phyloP scores from a whole-genome alignment of 2,797 vertebrate genomes.

The Telmatherina bonti region DNA sequence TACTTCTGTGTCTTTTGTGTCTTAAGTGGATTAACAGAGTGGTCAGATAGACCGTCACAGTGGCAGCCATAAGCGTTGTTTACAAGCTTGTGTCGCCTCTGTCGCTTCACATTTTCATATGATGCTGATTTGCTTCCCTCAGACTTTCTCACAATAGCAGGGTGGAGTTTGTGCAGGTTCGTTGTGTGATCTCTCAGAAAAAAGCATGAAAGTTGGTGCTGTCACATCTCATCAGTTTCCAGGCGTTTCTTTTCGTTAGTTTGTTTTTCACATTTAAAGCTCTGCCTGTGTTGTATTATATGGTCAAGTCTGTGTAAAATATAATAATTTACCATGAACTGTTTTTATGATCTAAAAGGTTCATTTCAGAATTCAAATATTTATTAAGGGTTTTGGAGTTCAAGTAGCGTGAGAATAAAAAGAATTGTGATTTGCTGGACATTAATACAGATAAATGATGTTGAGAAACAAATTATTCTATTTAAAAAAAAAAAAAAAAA shows the following conservation, averaged over 20 bases:
- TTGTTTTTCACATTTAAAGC: conserved; percentile 18
- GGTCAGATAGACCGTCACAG: conserved; percentile 74
- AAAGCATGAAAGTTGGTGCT: conserved; percentile 48
- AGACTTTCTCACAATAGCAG: conserved; percentile 44
- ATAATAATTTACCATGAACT: background rate
- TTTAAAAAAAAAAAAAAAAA: too few species aligned
- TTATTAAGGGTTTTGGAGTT: background rate
- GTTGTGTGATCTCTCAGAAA: conserved; percentile 59
- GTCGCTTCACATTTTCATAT: conserved; percentile 64
- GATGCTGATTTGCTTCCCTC: conserved; percentile 56
- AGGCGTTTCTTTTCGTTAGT: background rate
- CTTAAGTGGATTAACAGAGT: conserved; percentile 80
- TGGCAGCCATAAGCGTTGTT: conserved; percentile 78
- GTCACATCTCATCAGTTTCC: conserved; percentile 30
- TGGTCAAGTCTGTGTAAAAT: background rate
- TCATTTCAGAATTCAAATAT: background rate
- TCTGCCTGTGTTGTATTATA: background rate
- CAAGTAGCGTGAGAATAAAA: background rate
- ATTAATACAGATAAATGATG: background rate
- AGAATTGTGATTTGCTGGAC: background rate
- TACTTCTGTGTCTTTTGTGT: conserved; percentile 67
- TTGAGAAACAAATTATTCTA: too few species aligned
- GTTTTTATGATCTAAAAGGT: background rate
- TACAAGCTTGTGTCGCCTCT: conserved; percentile 70
- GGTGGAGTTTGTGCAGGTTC: conserved; percentile 57